A percentile compares a stretch with the other conserved stretches of the same genome.
Evolutionary conservation across 2,113 vertebrate species (phyloP).

Genomic region (Chaetura pelagica): DNA sequence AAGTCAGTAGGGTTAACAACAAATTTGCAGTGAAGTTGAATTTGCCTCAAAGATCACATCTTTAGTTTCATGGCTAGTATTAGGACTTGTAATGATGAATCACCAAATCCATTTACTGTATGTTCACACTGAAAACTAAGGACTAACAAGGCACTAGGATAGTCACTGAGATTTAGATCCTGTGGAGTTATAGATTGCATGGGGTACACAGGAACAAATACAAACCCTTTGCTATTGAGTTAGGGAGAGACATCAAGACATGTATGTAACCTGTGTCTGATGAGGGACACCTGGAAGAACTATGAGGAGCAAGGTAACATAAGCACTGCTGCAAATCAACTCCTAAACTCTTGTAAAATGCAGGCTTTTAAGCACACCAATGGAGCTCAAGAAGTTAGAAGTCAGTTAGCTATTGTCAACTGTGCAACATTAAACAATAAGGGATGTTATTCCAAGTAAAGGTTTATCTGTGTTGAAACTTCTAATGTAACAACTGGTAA

Average conservation of each 20-base stretch:
- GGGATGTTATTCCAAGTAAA: neutral
- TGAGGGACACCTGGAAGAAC: neutral
- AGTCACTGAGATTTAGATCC: neutral
- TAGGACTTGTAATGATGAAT: neutral
- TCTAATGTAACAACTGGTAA: neutral
- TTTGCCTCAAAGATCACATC: neutral
- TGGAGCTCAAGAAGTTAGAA: neutral
- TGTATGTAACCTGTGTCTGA: neutral
- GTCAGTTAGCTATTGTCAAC: neutral
- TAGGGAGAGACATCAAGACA: neutral
- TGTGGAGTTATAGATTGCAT: neutral
- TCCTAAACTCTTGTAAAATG: neutral
- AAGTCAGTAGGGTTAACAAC: neutral
- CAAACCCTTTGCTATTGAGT: accelerated
- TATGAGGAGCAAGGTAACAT: neutral
- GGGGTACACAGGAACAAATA: neutral
- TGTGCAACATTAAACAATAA: neutral
- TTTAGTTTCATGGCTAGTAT: neutral
- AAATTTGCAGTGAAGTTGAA: neutral
- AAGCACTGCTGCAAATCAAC: neutral
- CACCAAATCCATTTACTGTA: neutral
- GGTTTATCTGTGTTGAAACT: neutral
- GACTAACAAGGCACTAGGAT: neutral
- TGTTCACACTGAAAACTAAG: neutral
- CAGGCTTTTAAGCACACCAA: neutral